Evolutionary conservation across 2,797 vertebrate species (phyloP).

Genomic region (Myripristis murdjan): DNA sequence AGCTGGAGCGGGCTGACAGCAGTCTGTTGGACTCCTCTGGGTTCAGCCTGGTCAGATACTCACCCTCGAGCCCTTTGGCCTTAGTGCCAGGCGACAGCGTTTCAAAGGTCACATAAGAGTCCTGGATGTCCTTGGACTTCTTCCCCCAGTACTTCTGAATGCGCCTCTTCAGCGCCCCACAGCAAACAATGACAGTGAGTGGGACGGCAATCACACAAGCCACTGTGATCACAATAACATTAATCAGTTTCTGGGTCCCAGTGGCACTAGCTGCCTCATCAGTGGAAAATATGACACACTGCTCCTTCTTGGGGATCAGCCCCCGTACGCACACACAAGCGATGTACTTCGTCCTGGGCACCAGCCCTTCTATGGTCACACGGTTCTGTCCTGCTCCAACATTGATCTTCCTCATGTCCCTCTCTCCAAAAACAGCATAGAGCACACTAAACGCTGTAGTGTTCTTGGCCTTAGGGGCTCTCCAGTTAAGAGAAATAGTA

Average conservation of each 20-base stretch:
- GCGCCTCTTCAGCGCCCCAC: conserved; percentile 92
- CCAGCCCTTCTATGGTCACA: conserved; percentile 90
- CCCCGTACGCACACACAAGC: conserved; percentile 94
- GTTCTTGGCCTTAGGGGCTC: conserved; percentile 91
- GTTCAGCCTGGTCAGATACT: conserved; percentile 90
- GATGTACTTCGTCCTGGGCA: conserved; percentile 96
- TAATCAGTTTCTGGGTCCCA: conserved; percentile 96
- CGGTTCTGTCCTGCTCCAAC: conserved; percentile 92
- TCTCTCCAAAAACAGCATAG: conserved; percentile 93
- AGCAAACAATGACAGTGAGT: conserved; percentile 95
- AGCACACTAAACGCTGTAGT: conserved; percentile 92
- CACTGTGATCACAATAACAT: conserved; percentile 96
- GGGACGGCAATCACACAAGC: conserved; percentile 95
- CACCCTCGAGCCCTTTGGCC: conserved; percentile 87
- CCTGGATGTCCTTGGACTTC: conserved; percentile 90
- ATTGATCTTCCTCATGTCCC: conserved; percentile 91
- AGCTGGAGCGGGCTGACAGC: conserved; percentile 92
- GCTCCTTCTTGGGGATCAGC: conserved; percentile 93
- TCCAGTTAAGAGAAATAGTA: conserved; percentile 94
- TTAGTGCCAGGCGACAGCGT: conserved; percentile 88
- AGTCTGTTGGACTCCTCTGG: conserved; percentile 94
- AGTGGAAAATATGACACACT: conserved; percentile 98
- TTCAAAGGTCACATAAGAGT: conserved; percentile 94
- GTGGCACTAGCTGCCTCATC: conserved; percentile 93
- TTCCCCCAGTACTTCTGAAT: conserved; percentile 89